Percentiles rank a stretch among this genome's conserved stretches.
Evolutionary conservation across 1,140 invertebrate species (phyloP).

Genomic region (Cotesia glomerata): DNA sequence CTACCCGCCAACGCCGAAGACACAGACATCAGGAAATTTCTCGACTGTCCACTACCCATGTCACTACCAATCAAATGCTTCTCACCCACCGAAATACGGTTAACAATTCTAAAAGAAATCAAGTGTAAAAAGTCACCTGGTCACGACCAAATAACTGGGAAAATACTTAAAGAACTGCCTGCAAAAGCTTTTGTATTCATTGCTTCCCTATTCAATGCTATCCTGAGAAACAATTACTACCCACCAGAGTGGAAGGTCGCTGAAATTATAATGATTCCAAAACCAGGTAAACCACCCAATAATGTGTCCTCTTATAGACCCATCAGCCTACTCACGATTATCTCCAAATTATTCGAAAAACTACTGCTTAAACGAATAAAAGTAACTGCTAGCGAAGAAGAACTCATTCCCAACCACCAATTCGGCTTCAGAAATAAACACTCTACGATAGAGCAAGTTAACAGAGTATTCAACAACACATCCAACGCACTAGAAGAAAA

Average conservation of each 20-base stretch:
- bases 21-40: conserved; percentile 2
- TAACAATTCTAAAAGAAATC: not conserved
- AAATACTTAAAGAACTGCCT: conserved; percentile 39
- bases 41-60: conserved; percentile 1
- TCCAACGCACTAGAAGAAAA: conserved; percentile 31
- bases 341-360: conserved; percentile 35
- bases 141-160: conserved; percentile 36
- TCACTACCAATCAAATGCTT: conserved; percentile 9
- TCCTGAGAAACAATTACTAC: conserved; percentile 14
- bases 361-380: conserved; percentile 29
- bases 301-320: conserved; percentile 37
- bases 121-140: conserved; percentile 38
- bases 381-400: not conserved
- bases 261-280: conserved; percentile 46
- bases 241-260: conserved; percentile 48
- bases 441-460: too few relatives aligned
- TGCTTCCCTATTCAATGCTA: conserved; percentile 28
- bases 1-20: not conserved
- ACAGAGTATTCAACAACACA: conserved; percentile 18
- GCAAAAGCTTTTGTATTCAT: conserved; percentile 35
- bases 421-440: conserved; percentile 31
- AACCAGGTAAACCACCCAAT: conserved; percentile 32
- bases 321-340: conserved; percentile 41
- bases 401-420: conserved; percentile 24
- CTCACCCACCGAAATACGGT: not conserved